Base-by-base conservation (phyloP, 2,797 vertebrate genomes). In the Sylvia borin region DNA sequence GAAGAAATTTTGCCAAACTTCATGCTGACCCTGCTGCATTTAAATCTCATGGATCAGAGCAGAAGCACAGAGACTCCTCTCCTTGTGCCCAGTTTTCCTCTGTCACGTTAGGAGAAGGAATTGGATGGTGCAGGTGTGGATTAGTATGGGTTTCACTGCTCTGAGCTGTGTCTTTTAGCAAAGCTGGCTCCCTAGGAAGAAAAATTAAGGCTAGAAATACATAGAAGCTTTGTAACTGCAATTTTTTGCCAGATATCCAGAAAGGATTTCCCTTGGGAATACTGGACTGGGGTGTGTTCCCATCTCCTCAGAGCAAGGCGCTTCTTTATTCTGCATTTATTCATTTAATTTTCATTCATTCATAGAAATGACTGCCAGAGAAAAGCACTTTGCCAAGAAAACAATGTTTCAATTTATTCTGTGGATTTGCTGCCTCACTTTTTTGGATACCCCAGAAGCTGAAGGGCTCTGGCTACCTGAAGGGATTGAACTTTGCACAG, bases 381-480 rank as follows among this genome's bases (percentile, higher is more conserved):
- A 65, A 68, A 68, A 62, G 50, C 71, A 43, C 50, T 0, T 0
- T 81, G 64, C 36, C 57, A 85, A 76, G 40, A 70, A 78, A 88
- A 34, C 4, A 40, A 29, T 13, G 43, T 66, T 95, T 47, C 34
- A 65, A 57, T 16, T 40, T 36, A 36, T 36, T 36, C 36, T 84
- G 51, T 81, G 80, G 58, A 60, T 88, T 68, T 80, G 17, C 47
- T 48, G 15, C 32, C 54, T 70, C 36, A 38, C 43, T 76, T 90
- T 91, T 93, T 86, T 32, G 0, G 70, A 21, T 62, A 31, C 48
- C 40, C 21, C 40, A 72, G 68, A 38, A 90, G 61, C 53, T 77
- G 90, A 68, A 84, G 85, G 76, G 66, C 66, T 88, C 55, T 85
- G 73, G 51, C 66, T 86, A 88, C 94, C 73, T 75, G 31, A 48